Percentiles rank a stretch among this genome's conserved stretches.
Evolutionary conservation across 1,140 invertebrate species (phyloP).

Genomic region (Cydia splendana): DNA sequence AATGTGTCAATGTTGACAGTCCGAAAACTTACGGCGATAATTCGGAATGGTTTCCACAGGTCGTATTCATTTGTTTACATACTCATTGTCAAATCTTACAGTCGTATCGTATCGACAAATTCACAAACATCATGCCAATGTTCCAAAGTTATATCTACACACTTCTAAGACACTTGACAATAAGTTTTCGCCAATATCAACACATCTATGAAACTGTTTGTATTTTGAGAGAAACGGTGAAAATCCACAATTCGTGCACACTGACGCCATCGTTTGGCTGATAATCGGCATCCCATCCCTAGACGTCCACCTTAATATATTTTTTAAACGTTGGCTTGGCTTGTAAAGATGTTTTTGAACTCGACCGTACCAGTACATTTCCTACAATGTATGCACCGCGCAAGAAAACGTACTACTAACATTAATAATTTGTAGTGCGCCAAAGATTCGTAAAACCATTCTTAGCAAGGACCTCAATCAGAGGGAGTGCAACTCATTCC

Average conservation of each 20-base stretch:
- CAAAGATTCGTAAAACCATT: constrained; percentile 15
- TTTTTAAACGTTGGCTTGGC: no score
- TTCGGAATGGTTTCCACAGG: neutral
- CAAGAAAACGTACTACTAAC: neutral
- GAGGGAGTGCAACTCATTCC: constrained; percentile 81
- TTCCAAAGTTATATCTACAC: no score
- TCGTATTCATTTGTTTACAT: neutral
- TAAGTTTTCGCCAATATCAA: no score
- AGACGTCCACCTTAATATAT: no score
- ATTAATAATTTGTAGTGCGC: constrained; percentile 8
- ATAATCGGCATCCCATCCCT: no score
- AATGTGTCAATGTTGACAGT: neutral
- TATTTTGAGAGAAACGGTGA: no score
- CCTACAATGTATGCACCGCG: constrained; percentile 5
- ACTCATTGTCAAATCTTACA: neutral
- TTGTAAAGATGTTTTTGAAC: no score
- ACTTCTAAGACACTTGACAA: no score
- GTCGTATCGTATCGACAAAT: neutral
- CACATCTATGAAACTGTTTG: no score
- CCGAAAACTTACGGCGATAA: neutral
- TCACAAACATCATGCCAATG: neutral
- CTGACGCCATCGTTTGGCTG: no score
- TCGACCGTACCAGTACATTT: neutral
- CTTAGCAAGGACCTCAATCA: constrained; percentile 71
- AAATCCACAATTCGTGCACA: no score